Evolutionary conservation across 1,140 invertebrate species (phyloP).

Genomic region (Zaprionus camerounensis): DNA sequence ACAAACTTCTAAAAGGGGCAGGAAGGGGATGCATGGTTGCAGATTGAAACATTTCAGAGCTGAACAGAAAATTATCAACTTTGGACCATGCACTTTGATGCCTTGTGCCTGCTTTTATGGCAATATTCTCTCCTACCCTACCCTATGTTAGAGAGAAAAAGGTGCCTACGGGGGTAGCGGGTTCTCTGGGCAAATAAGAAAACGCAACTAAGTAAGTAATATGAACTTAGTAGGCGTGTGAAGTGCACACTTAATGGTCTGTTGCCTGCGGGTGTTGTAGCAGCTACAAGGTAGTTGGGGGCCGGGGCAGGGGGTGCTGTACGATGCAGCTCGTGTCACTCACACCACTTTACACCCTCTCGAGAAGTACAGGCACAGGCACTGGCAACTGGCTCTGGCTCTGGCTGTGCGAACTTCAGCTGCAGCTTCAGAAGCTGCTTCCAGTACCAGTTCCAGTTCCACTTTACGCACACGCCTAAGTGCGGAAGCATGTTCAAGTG

Average conservation of each 20-base stretch:
- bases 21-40: neutral
- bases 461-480: slow-evolving; percentile 69
- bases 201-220: slow-evolving; percentile 79
- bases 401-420: slow-evolving; percentile 1
- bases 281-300: neutral
- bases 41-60: neutral
- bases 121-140: neutral
- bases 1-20: neutral
- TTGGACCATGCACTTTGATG: neutral
- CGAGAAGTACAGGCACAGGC: neutral
- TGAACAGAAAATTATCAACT: neutral
- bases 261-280: slow-evolving; percentile 32
- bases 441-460: slow-evolving; percentile 29
- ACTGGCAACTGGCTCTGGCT: neutral
- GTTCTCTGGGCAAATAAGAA: slow-evolving; percentile 30
- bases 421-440: slow-evolving; percentile 15
- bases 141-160: too few relatives aligned
- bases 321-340: slow-evolving; percentile 60
- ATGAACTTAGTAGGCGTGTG: slow-evolving; percentile 75
- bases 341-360: slow-evolving; percentile 46
- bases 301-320: too few relatives aligned
- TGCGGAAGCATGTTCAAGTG: slow-evolving; percentile 81
- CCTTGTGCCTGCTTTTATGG: neutral
- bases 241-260: slow-evolving; percentile 68
- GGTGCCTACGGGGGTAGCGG: neutral